Percentiles rank a stretch among this genome's conserved stretches.
These are phyloP conservation scores for Phrixothrix hirtus DNA, from an alignment of 2,888 invertebrate genomes.

Conservation along the genomic window DNA sequence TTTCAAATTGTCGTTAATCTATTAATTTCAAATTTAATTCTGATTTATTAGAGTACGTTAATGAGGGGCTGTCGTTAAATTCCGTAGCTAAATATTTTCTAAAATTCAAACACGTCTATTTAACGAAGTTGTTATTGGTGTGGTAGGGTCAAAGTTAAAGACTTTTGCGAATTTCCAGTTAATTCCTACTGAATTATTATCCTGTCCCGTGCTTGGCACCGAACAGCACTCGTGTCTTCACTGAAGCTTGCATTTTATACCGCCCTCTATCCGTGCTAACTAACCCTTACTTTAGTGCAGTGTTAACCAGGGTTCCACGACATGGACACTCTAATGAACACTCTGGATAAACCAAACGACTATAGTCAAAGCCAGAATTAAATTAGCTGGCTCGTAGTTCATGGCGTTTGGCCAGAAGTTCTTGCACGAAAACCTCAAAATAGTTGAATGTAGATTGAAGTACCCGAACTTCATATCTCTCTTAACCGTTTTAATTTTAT, in stretches of 20 bases:
- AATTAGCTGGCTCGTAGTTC: slow-evolving; percentile 26
- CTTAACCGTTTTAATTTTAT: neutral
- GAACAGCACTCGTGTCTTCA: slow-evolving; percentile 46
- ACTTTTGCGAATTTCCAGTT: slow-evolving; percentile 47
- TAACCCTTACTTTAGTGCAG: slow-evolving; percentile 44
- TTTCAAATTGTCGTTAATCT: neutral
- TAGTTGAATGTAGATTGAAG: neutral
- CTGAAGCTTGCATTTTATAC: slow-evolving; percentile 48
- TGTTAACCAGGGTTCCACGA: slow-evolving; percentile 38
- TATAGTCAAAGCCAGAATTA: slow-evolving; percentile 27
- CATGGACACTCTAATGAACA: slow-evolving; percentile 44
- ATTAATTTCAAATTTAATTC: neutral
- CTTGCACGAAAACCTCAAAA: neutral
- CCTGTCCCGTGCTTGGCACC: slow-evolving; percentile 44
- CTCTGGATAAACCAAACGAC: slow-evolving; percentile 31
- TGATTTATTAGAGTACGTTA: too few species aligned
- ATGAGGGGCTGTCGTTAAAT: too few species aligned
- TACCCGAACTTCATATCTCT: neutral
- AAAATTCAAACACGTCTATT: too few species aligned
- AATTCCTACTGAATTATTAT: slow-evolving; percentile 48
- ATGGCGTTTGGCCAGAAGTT: slow-evolving; percentile 20
- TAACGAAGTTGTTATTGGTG: too few species aligned
- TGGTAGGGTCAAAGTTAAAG: too few species aligned
- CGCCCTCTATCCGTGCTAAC: slow-evolving; percentile 45
- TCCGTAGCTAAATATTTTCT: too few species aligned